Evolutionary conservation across 2,113 vertebrate species (phyloP).

Genomic region (Equus przewalskii): DNA sequence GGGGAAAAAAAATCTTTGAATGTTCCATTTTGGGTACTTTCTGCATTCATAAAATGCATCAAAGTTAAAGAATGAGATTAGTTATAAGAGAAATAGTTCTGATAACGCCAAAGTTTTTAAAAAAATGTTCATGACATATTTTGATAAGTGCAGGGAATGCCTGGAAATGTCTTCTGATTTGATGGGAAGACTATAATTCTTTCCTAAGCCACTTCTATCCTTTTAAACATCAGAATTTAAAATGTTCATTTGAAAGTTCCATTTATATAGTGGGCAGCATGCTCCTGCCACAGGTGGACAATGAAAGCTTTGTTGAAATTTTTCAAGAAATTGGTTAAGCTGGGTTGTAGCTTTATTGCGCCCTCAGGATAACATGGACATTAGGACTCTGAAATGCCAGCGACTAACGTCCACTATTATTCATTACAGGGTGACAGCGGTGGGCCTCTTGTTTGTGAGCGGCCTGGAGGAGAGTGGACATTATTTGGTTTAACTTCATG

Average conservation of each 20-base stretch:
- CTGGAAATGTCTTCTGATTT: neutral
- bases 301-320: neutral
- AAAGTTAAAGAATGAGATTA: conserved; percentile 21
- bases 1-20: neutral
- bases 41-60: neutral
- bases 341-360: neutral
- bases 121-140: neutral
- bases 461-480: conserved; percentile 91
- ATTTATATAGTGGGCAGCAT: neutral
- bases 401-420: neutral
- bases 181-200: neutral
- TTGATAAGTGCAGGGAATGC: neutral
- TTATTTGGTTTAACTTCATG: conserved; percentile 96
- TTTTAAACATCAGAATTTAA: conserved; percentile 19
- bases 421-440: conserved; percentile 93
- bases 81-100: neutral
- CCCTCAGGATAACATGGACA: neutral
- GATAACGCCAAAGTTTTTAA: neutral
- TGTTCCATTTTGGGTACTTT: neutral
- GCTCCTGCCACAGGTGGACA: neutral
- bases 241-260: neutral
- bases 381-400: neutral
- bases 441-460: conserved; percentile 94
- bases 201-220: neutral
- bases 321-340: neutral